Evolutionary conservation across 2,113 vertebrate species (phyloP), one percentile per base, ranked within the genome.

Genomic region (Noctilio leporinus): DNA sequence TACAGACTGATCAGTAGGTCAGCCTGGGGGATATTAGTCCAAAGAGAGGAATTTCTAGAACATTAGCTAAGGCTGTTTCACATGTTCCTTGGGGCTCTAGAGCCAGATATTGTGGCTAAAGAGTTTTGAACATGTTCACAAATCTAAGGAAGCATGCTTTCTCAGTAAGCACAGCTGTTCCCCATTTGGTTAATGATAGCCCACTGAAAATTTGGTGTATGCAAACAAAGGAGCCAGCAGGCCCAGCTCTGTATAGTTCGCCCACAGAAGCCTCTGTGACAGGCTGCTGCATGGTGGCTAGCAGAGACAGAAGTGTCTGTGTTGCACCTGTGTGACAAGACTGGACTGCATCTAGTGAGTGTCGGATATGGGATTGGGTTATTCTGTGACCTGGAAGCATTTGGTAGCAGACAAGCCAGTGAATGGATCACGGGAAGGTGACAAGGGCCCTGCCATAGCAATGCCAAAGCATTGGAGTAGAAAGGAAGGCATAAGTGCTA

Each of bases 141-240:
- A 86, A 98, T 97, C 98, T 95, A 94, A 97, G 88, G 90, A 97
- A 97, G 97, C 85, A 89, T 40, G 86, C 93, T 98, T 97, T 96
- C 97, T 97, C 96, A 97, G 96, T 97, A 98, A 98, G 98, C 98
- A 98, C 98, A 98, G 98, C 98, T 98, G 98, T 97, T 98, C 97
- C 97, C 98, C 98, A 98, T 98, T 98, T 98, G 96, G 97, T 89
- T 98, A 98, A 98, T 98, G 97, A 98, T 95, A 98, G 97, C 97
- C 98, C 97, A 86, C 97, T 97, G 97, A 96, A 94, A 98, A 97
- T 98, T 97, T 96, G 97, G 70, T 97, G 95, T 96, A 12, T 92
- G 84, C 91, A 96, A 96, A 96, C 92, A 97, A 84, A 88, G 76
- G 69, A 90, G 35, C 92, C 95, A 85, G 53, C 67, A 87, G 72